Base-by-base conservation (phyloP, 2,888 invertebrate species). In the Drosophila acutilabella region DNA sequence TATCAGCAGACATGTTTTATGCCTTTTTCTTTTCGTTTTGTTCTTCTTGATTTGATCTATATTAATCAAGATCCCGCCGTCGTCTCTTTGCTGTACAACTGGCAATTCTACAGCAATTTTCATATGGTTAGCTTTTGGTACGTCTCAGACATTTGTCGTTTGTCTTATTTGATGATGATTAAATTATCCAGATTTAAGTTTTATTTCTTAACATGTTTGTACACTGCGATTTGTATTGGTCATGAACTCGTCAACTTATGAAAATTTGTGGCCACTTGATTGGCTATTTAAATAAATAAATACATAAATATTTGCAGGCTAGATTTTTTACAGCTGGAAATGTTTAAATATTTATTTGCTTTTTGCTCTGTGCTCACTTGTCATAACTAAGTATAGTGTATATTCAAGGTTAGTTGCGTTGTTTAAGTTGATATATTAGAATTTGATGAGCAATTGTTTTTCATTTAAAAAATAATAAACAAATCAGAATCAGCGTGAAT, bases 51-150 rank as follows among this genome's bases (percentile, higher is more conserved):
- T 85, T 88, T 83, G 88, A 86, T 88, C 88, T 81, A 86, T 81
- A 85, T 88, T 88, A 85, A 85, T 85, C 86, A 85, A 86, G 87
- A 80, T 81, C 76, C 64, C 70, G 67, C 84, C 81, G 74, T 69
- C 71, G 71, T 78, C 70, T 66, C 52, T 38, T 50, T 53, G 51
- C 20, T 51, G 41, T 23, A 51, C 33, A 42, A 42, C 48, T 68
- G 23, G 23, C 23, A 23, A 26, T 26, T 26, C 26, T 26, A 26
- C 26, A 26, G 14, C 52, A 54, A 78, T 74, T 64, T 53, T 41
- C 57, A 48, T 48, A 23, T 23, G 23, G 23, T 5, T 23, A 23
- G 23, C 23, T 23, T 23, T 23, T 0, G 23, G 54, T 52, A 61
- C 14, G 30, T 48, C 44, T 26, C 47, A 20, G n/a, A 44, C 47